Evolutionary conservation across 2,888 invertebrate species (phyloP), one percentile per base, ranked within the genome.

Genomic region (Drosophila mayaguana): DNA sequence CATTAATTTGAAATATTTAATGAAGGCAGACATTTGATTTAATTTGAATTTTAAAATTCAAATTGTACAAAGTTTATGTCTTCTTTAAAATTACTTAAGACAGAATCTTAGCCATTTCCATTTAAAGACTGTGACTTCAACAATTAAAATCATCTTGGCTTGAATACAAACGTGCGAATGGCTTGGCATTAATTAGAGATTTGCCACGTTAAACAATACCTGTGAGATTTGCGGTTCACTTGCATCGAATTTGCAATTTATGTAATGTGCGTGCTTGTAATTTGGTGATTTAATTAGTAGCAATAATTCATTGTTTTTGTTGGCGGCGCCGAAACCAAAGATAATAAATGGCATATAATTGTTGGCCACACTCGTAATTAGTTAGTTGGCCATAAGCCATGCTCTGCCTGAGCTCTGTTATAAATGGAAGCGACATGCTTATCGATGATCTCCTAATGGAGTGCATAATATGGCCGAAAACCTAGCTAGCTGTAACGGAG

Each of bases 211-310:
- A 25, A 50, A 50, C 43, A 62, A 77, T 71, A 51, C 70, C 67
- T 36, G 34, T 11, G 80, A 75, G 85, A 65, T 61, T 68, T 63
- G 46, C 56, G 42, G 62, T 18, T 48, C 36, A 22, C 38, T 34
- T 9, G 18, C 45, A 51, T 54, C 55, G 57, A 83, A 83, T 81
- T 89, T 87, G 75, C 74, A 86, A 86, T 86, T 86, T 83, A 89
- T 88, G 77, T 70, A 63, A 75, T 83, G 86, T 86, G 78, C 86
- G 90, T 86, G 90, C 80, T 72, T 80, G 86, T 81, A 86, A 89
- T 89, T 88, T 86, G 83, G 69, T 88, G 90, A 86, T 86, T 86
- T 86, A 86, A 86, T 86, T 86, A 88, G 86, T 79, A 70, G 73
- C 68, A 53, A 88, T 89, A 86, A 86, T 72, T 86, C 83, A 89